phyloP scores from a whole-genome alignment of 2,888 invertebrate species.

The Epinotia ramella region DNA sequence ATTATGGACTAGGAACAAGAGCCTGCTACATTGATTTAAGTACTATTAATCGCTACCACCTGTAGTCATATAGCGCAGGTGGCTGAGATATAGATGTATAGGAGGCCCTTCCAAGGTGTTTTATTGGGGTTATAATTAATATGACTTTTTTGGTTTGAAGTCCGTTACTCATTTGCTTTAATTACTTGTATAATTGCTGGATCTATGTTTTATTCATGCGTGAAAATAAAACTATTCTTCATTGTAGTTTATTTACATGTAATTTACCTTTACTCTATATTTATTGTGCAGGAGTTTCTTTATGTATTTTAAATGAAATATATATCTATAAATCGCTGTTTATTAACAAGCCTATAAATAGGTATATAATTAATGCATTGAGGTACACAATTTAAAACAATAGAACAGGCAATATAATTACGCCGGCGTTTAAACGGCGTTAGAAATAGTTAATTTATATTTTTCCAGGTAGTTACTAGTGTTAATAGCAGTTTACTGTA shows the following conservation, averaged over 20 bases:
- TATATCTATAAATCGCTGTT: background rate
- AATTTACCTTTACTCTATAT: constrained; percentile 9
- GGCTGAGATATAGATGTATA: constrained; percentile 22
- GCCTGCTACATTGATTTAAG: constrained; percentile 44
- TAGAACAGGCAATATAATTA: constrained; percentile 2
- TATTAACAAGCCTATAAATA: too few species aligned
- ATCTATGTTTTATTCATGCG: constrained; percentile 32
- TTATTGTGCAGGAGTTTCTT: background rate
- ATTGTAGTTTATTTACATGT: background rate
- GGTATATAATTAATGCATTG: background rate
- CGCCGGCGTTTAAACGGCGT: background rate
- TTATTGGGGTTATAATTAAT: constrained; percentile 35
- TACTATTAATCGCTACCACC: constrained; percentile 34
- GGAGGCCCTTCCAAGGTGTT: constrained; percentile 33
- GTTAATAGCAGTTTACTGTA: background rate
- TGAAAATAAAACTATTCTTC: constrained; percentile 17
- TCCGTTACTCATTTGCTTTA: constrained; percentile 29
- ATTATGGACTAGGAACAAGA: constrained; percentile 44
- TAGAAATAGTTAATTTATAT: background rate
- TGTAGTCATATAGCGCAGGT: constrained; percentile 43
- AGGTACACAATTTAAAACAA: background rate
- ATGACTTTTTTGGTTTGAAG: constrained; percentile 14
- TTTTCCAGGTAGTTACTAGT: background rate
- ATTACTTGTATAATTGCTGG: constrained; percentile 29
- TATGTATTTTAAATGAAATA: background rate